Conservation (phyloP, 2,888 invertebrate species). For the Athalia cordata region DNA sequence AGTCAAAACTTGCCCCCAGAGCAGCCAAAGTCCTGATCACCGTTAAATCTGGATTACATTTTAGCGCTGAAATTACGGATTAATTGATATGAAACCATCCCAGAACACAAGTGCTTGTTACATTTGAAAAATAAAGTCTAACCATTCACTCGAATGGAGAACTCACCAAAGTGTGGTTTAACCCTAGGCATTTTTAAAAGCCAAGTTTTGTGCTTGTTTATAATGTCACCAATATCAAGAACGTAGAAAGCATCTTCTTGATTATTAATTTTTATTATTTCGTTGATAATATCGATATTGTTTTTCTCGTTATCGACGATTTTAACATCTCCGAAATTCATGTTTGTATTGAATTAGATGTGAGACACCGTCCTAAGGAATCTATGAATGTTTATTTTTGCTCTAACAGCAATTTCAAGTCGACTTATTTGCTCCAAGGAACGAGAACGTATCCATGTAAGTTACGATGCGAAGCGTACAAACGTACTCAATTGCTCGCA, state of each 20-base stretch:
- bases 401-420: not conserved
- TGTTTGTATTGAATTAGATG: not conserved
- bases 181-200: constrained; percentile 65
- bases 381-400: not conserved
- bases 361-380: no score
- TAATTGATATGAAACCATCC: not conserved
- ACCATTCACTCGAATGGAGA: constrained; percentile 2
- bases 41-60: constrained; percentile 78
- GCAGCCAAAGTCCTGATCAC: constrained; percentile 73
- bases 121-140: not conserved
- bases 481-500: no score
- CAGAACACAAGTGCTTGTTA: no score
- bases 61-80: constrained; percentile 74
- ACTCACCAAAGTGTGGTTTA: constrained; percentile 66
- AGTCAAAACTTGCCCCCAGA: constrained; percentile 79
- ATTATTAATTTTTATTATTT: constrained; percentile 56
- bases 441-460: no score
- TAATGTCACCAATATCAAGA: constrained; percentile 62
- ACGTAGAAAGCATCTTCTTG: constrained; percentile 66
- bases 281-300: constrained; percentile 59
- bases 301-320: constrained; percentile 58
- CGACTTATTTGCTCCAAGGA: no score
- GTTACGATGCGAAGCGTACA: no score
- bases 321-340: constrained; percentile 56
- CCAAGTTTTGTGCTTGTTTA: constrained; percentile 66